Evolutionary conservation across 2,113 vertebrate species (phyloP), one percentile per base, ranked within the genome.

Genomic region (Heteronetta atricapilla): DNA sequence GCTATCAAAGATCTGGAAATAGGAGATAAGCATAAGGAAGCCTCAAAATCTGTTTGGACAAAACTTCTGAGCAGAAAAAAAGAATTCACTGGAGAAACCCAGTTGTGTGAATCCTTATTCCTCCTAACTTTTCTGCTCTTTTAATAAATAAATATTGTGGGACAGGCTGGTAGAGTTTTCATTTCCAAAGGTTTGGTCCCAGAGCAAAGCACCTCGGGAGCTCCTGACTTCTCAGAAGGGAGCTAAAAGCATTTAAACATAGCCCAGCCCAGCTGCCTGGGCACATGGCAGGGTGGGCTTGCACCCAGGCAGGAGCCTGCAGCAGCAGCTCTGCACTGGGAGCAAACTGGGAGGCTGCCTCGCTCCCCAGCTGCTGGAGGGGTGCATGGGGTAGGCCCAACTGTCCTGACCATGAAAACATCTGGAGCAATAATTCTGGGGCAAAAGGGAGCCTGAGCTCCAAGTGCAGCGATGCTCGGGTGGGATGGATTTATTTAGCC

Each of bases 231-330:
- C 52, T 74, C 59, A 70, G 40, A 20, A 69, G 3, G 4, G 48
- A 17, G 3, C 11, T 33, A 63, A 48, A 76, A 53, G 42, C 18
- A 40, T 64, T 72, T n/a, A 69, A 74, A 60, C 3, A 4, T 13
- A 21, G 40, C 33, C 20, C 46, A 50, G 46, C 10, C 1, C 34
- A 1, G 1, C 1, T 3, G 64, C 83, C 59, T 0, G 0, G 46
- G 52, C 22, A 48, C 5, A 0, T 2, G 2, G 22, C 18, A 0
- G 3, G 56, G 44, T 3, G 28, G 44, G 7, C 18, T 81, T 8
- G 8, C 36, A n/a, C 25, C 2, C 1, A 8, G 20, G 26, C n/a
- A 53, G 18, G 19, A 55, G 70, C 55, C n/a, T 48, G 46, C 48
- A 76, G 58, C 19, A 42, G 14, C 2, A 56, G 33, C 44, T 38